A percentile compares a stretch with the other conserved stretches of the same genome.
Evolutionary conservation across 2,888 invertebrate species (phyloP).

Genomic region (Papilio demoleus): DNA sequence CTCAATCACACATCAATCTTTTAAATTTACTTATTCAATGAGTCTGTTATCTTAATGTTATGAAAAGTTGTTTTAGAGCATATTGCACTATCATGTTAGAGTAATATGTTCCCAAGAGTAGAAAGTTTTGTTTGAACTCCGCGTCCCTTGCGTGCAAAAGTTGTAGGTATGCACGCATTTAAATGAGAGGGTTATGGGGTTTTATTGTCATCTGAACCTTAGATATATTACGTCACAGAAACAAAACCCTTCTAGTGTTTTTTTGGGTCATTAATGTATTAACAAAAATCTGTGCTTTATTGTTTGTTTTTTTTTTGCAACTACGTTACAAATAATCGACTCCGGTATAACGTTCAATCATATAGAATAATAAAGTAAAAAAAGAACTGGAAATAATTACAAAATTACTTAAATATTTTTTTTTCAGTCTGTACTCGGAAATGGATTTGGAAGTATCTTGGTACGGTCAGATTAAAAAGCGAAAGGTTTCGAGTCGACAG

Average conservation of each 20-base stretch:
- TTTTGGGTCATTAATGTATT: too few relatives aligned
- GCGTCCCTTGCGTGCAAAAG: constrained; percentile 2
- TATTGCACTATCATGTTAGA: constrained; percentile 5
- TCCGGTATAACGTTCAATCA: too few relatives aligned
- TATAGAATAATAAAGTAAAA: too few relatives aligned
- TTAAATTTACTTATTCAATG: too few relatives aligned
- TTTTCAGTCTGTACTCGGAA: neutral
- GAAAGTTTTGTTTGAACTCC: constrained; percentile 19
- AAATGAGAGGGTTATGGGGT: neutral
- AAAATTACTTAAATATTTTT: neutral
- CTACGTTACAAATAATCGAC: too few relatives aligned
- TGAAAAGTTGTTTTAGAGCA: neutral
- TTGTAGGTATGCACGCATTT: constrained; percentile 4
- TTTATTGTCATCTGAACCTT: neutral
- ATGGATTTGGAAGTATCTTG: neutral
- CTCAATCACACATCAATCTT: too few relatives aligned
- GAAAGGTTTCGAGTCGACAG: neutral
- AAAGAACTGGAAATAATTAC: too few relatives aligned
- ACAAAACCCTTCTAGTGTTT: neutral
- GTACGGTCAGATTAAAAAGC: constrained; percentile 14
- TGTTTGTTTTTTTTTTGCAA: too few relatives aligned
- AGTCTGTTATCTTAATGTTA: too few relatives aligned
- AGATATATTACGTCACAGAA: neutral
- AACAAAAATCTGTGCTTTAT: too few relatives aligned
- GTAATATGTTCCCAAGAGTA: neutral